Conservation (phyloP, 2,113 vertebrate genomes). For the Sclerurus mexicanus region DNA sequence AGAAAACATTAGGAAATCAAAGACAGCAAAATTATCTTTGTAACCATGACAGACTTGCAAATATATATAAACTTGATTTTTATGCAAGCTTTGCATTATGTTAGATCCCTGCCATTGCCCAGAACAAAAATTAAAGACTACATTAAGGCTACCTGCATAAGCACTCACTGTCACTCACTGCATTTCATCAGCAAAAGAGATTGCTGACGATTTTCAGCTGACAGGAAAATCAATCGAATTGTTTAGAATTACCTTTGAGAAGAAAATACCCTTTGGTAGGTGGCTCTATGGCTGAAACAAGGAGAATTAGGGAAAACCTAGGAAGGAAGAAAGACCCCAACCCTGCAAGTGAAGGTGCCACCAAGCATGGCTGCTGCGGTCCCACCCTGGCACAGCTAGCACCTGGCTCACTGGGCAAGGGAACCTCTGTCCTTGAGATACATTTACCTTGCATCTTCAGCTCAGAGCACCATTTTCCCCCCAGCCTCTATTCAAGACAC, state of each 20-base stretch:
- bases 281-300: background rate
- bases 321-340: background rate
- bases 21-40: background rate
- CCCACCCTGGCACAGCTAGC: fast-evolving
- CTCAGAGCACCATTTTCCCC: background rate
- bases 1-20: background rate
- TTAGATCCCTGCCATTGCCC: background rate
- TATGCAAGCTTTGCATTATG: background rate
- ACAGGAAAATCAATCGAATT: background rate
- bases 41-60: background rate
- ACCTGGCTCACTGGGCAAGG: background rate
- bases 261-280: background rate
- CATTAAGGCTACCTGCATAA: background rate
- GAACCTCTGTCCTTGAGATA: background rate
- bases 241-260: background rate
- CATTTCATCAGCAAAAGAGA: background rate
- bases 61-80: background rate
- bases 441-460: fast-evolving
- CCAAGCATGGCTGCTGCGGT: background rate
- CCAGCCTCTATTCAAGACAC: background rate
- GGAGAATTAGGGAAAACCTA: background rate
- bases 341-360: background rate
- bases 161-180: background rate
- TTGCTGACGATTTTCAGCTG: background rate
- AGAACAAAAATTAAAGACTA: background rate